Base-by-base conservation (phyloP, 1,140 invertebrate genomes). In the Magallana angulata region DNA sequence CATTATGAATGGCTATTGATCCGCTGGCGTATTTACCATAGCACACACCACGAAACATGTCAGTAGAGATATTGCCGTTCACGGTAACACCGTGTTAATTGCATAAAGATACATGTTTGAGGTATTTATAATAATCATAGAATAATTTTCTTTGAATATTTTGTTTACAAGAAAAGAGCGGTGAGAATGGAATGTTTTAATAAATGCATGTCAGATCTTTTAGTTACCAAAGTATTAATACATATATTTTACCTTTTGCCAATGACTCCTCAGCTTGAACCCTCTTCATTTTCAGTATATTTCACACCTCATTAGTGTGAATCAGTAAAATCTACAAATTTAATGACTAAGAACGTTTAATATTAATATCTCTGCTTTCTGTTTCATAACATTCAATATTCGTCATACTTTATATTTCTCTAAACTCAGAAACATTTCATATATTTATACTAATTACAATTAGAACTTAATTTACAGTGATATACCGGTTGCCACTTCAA, bases 401-500 rank as follows among this genome's bases (percentile, higher is more conserved):
- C 36, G 5, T 48, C 36, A 48, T 48, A 48, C 36, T 48, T 48
- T 48, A 2, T 5, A 48, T 48, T 48, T 48, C 5, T 48, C 5
- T 5, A 48, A 48, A 48, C 2, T 2, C 2, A 48, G 36, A 48
- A 48, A 48, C 36, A 48, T 24, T 24, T 24, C 24, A 24, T 24
- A 24, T 24, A 24, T 24, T 24, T 24, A 5, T 48, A 4, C 36
- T 48, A 48, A 48, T 48, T 48, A 5, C 36, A 48, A 48, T 48
- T 48, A 48, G 58, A 24, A 48, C 64, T 7, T 68, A 14, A 36
- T 62, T 30, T 86, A 57, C 85, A 57, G 57, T 57, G 16, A 11
- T 59, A 86, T 30, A 12, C 85, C 85, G 11, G 82, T 84, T 16
- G 60, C 62, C 18, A 80, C 68, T 6, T 56, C 82, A 6, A 60